Evolutionary conservation across 2,113 vertebrate genomes (phyloP), one percentile per base, ranked within the genome.

Genomic region (Ia io): DNA sequence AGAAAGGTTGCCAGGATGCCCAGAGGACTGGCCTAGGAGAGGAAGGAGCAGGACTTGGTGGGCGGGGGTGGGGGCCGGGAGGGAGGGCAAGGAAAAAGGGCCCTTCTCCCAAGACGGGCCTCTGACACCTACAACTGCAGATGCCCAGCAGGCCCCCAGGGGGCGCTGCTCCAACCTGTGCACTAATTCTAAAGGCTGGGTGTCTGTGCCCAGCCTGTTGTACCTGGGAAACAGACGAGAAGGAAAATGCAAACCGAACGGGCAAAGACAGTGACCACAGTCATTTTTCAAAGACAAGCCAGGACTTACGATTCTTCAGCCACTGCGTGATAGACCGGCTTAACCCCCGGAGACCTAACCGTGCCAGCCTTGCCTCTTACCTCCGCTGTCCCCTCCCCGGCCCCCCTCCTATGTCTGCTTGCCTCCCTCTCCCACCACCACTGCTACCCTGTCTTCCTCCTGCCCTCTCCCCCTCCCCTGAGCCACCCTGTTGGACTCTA

Each of bases 1-100:
- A 1, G 17, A 35, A n/a, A 40, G 74, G n/a, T 37, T 51, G 65
- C 51, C n/a, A 25, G 20, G 87, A 3, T 63, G 18, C 42, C 53
- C 18, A 10, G 40, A 28, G 65, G 13, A 37, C 28, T n/a, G 9
- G 51, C 20, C 56, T n/a, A 0, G 10, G 42, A 69, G 22, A 30
- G 65, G 16, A 56, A 69, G 22, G 69, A 30, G 5, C 17, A 16
- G 28, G 32, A 10, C 51, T 1, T 17, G 28, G n/a, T 1, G 3
- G 16, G 1, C 0, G 4, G 23, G 1, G 1, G 17, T 3, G 16
- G 2, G 3, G 6, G 30, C 20, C 22, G n/a, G n/a, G n/a, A n/a
- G n/a, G n/a, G n/a, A n/a, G n/a, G n/a, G n/a, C n/a, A 7, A 30
- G 35, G 2, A 40, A 83, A 79, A 61, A 47, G 25, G 5, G 5